Conservation (phyloP, 2,888 invertebrate genomes). For the Gymnosoma rotundatum region DNA sequence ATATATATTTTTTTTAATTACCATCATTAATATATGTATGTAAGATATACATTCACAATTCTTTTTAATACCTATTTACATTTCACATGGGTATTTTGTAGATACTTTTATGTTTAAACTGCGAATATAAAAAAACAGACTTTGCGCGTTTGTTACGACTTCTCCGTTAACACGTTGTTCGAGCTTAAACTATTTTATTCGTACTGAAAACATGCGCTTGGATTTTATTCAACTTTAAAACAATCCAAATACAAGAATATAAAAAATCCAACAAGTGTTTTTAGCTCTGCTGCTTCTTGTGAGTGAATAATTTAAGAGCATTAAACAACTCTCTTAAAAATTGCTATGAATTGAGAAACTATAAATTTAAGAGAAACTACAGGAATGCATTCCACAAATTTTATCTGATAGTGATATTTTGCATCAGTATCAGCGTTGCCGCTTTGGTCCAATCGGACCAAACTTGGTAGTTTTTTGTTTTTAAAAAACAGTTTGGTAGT, state of each 20-base stretch:
- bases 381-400: slow-evolving; percentile 35
- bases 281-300: not conserved
- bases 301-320: too few relatives aligned
- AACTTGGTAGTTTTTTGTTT: too few relatives aligned
- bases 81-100: slow-evolving; percentile 35
- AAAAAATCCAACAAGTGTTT: slow-evolving; percentile 66
- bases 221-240: slow-evolving; percentile 40
- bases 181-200: slow-evolving; percentile 77
- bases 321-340: slow-evolving; percentile 17
- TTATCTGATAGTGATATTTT: not conserved
- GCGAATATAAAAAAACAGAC: slow-evolving; percentile 6
- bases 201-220: slow-evolving; percentile 73
- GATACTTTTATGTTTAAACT: slow-evolving; percentile 25
- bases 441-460: too few relatives aligned
- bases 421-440: too few relatives aligned
- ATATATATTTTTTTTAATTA: too few relatives aligned
- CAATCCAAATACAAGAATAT: slow-evolving; percentile 22
- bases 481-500: too few relatives aligned
- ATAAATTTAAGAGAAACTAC: too few relatives aligned
- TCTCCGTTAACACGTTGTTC: slow-evolving; percentile 70
- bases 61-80: not conserved
- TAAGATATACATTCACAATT: too few relatives aligned
- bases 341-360: too few relatives aligned
- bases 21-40: not conserved
- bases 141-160: slow-evolving; percentile 14